These are phyloP conservation scores for Steinernema hermaphroditum DNA, from an alignment of 2,888 invertebrate genomes.

Conservation along the genomic window DNA sequence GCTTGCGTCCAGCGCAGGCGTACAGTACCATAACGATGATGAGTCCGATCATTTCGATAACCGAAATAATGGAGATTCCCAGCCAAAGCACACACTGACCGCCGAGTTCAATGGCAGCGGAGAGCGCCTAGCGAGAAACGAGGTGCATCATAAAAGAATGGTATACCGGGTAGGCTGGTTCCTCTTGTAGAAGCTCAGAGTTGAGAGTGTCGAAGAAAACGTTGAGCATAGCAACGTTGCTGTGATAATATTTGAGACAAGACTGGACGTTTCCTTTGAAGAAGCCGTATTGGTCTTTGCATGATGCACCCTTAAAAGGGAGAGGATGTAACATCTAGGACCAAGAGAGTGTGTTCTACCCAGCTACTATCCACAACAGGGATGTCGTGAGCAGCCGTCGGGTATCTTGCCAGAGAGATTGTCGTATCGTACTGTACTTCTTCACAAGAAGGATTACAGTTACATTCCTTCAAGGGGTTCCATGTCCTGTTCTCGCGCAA, in stretches of 20 bases:
- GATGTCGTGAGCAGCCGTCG: background rate
- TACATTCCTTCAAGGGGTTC: conserved; percentile 24
- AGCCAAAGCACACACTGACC: conserved; percentile 38
- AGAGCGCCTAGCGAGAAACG: background rate
- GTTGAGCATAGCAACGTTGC: conserved; percentile 34
- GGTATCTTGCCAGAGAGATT: conserved; percentile 29
- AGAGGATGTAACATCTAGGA: too few species aligned
- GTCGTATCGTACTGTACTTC: conserved; percentile 24
- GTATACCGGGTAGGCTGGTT: conserved; percentile 33
- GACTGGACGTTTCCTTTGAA: background rate
- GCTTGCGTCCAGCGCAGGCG: conserved; percentile 30
- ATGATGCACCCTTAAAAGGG: background rate
- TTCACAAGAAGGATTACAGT: conserved; percentile 32
- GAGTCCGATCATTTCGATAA: conserved; percentile 34
- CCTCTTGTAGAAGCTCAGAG: conserved; percentile 26
- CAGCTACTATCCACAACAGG: background rate
- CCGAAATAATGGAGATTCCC: conserved; percentile 34
- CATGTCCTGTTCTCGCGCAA: background rate
- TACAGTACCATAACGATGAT: conserved; percentile 27
- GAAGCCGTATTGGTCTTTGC: too few species aligned
- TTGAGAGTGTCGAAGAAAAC: conserved; percentile 38
- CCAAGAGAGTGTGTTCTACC: too few species aligned
- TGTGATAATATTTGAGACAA: conserved; percentile 35
- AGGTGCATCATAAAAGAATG: too few species aligned
- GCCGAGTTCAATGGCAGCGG: conserved; percentile 37